Percentiles rank a stretch among this genome's conserved stretches.
Conservation (phyloP, 2,797 vertebrate species). For the Malacoraja senta region DNA sequence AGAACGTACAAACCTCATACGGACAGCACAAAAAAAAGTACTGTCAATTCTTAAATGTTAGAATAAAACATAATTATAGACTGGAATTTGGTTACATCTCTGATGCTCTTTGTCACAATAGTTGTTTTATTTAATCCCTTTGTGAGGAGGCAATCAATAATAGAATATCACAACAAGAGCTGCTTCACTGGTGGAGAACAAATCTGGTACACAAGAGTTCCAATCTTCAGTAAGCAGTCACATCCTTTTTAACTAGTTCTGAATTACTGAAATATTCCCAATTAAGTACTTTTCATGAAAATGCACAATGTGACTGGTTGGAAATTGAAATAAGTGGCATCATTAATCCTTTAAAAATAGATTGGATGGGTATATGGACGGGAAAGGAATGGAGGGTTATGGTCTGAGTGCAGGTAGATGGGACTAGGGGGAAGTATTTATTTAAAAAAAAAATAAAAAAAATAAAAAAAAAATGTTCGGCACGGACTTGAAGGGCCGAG, state of each 20-base stretch:
- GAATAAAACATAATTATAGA: background rate
- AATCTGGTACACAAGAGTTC: background rate
- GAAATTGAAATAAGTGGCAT: no score
- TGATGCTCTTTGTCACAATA: background rate
- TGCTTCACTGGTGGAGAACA: background rate
- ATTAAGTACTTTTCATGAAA: background rate
- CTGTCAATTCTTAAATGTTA: background rate
- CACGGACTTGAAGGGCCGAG: no score
- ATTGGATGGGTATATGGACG: no score
- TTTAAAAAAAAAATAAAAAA: no score
- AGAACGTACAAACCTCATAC: no score
- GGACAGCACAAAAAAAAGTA: no score
- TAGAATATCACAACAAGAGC: background rate
- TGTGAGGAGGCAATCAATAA: background rate
- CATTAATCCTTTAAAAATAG: no score
- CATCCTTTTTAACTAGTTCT: background rate
- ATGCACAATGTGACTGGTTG: background rate
- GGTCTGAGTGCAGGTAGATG: no score
- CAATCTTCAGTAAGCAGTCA: background rate
- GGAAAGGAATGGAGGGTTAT: no score
- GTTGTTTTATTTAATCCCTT: background rate
- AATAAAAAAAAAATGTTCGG: no score
- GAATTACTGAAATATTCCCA: constrained; percentile 3
- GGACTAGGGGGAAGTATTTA: no score
- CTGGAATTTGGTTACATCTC: background rate